Evolutionary conservation across 2,888 invertebrate species (phyloP).

Genomic region (Spatulosminthurus flaviceps): DNA sequence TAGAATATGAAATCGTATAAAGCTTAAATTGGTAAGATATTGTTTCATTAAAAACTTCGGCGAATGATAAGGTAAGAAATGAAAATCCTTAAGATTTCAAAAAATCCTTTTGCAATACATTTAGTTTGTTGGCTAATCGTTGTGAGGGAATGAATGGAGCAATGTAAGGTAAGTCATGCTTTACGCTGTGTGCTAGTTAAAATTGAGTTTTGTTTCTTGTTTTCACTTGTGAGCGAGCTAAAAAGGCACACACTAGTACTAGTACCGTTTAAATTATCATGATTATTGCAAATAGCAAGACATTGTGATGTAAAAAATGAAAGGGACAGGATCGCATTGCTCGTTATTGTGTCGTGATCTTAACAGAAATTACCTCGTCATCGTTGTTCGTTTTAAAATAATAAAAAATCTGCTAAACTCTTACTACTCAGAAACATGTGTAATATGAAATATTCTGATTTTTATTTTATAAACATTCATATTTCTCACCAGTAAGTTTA

Average conservation of each 20-base stretch:
- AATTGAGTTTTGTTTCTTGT: not conserved
- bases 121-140: no score
- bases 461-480: not conserved
- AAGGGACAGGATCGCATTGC: not conserved
- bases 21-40: no score
- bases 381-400: not conserved
- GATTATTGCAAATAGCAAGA: not conserved
- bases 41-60: no score
- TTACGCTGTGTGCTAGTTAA: constrained; percentile 1
- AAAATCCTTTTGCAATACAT: no score
- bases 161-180: not conserved
- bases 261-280: not conserved
- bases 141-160: no score
- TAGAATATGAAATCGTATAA: no score
- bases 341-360: constrained; percentile 9
- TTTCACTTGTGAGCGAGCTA: not conserved
- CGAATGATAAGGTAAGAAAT: no score
- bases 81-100: no score
- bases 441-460: not conserved
- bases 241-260: not conserved
- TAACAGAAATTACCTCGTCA: constrained; percentile 3
- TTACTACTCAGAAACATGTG: not conserved
- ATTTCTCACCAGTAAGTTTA: no score
- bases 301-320: constrained; percentile 14
- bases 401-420: not conserved